Base-by-base conservation (phyloP, 2,797 vertebrate genomes). In the Malurus splendens region DNA sequence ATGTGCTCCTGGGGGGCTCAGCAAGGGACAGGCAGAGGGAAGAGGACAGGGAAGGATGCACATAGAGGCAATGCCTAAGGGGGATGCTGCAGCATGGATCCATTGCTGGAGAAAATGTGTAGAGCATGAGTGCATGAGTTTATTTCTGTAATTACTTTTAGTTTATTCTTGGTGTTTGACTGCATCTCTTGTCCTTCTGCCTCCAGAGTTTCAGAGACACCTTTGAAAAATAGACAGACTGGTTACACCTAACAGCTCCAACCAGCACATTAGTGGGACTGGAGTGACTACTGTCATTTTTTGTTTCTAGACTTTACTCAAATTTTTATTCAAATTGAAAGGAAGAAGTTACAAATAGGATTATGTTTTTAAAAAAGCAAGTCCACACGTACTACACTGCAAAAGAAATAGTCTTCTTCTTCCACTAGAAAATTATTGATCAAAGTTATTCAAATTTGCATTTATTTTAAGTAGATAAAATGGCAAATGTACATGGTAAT, bases 391-490 rank as follows among this genome's bases (percentile, higher is more conserved):
- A 36, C 30, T 48, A 60, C 10, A 11, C 23, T 51, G 55, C 14
- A 62, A 44, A 86, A 86, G 6, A 39, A 68, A 54, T 2, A 66
- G 17, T 54, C 2, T 1, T 72, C 27, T 7, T 62, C 36, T 78
- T 82, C 65, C 60, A 47, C 39, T 66, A 60, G 64, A 60, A 90
- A 72, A 16, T 56, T 86, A 52, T 71, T 79, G n/a, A 57, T 86
- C 78, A 67, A 89, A 66, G 30, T 44, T 83, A 89, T 87, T 90
- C 17, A 81, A 71, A 93, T 52, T 32, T 57, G 57, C 44, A 77
- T 94, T 90, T 64, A 64, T 88, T 82, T 82, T 88, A 75, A 94
- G 83, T 65, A 92, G 60, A 78, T 76, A 82, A 90, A 90, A 60
- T 57, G 39, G 52, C 66, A 90, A 93, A 67, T 42, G 52, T 44